phyloP scores from a whole-genome alignment of 1,140 invertebrate species.

The Philopotamus ludificatus region DNA sequence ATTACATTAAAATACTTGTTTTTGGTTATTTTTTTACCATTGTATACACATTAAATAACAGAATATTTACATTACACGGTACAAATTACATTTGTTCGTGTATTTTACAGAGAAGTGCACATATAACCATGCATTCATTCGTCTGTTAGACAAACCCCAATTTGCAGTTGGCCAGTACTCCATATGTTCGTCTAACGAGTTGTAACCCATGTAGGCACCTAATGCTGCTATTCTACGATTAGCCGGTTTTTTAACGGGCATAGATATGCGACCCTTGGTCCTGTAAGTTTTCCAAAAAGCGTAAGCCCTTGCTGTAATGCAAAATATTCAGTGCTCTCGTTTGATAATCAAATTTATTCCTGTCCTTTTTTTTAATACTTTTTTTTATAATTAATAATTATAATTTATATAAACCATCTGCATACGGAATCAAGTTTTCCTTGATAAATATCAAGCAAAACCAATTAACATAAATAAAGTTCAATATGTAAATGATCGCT shows the following conservation, averaged over 20 bases:
- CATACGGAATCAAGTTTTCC: no score
- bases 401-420: no score
- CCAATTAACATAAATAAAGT: background rate
- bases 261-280: slow-evolving; percentile 30
- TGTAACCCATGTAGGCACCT: slow-evolving; percentile 57
- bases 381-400: background rate
- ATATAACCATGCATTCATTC: slow-evolving; percentile 34
- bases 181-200: slow-evolving; percentile 55
- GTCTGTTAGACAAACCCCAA: slow-evolving; percentile 55
- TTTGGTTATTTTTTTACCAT: no score
- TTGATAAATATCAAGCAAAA: background rate
- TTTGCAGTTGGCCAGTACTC: slow-evolving; percentile 59
- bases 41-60: no score
- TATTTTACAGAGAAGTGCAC: background rate
- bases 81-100: no score
- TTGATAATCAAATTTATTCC: background rate
- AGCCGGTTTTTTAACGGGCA: slow-evolving; percentile 45
- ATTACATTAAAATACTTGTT: no score
- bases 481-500: background rate
- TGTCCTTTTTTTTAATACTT: background rate
- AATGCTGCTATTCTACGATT: slow-evolving; percentile 49
- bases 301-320: slow-evolving; percentile 57
- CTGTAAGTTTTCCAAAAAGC: slow-evolving; percentile 56
- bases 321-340: slow-evolving; percentile 34
- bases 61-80: no score